Base-by-base conservation (phyloP, 2,888 invertebrate genomes). In the Pristionchus fissidentatus region DNA sequence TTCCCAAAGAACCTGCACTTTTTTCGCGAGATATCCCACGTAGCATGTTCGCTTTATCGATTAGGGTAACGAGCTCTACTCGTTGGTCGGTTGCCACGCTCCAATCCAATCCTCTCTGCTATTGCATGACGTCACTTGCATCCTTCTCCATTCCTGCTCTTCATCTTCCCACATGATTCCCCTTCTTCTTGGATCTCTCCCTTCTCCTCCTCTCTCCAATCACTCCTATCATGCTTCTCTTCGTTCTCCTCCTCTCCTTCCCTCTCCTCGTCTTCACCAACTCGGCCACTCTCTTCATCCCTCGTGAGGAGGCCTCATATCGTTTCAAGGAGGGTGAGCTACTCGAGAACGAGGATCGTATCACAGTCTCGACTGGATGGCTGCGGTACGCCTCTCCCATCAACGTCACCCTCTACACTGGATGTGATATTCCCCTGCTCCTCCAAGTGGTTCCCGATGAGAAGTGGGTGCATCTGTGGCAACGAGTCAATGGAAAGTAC, bases 381-480 rank as follows among this genome's bases (percentile, higher is more conserved):
- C 4, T 41, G 0, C 32, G 70, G 15, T 15, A 29, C 46, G 13
- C 10, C 4, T 10, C 22, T 26, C 26, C 41, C 29, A 46, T 73
- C 15, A 46, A 46, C 22, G 46, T 73, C 19, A 46, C 73, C 10
- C 29, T 73, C 26, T 73, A 73, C 38, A 3, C 0, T 3, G 73
- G 73, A 73, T 73, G 43, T 46, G 43, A 73, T 41, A 70, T 70
- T 70, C 70, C 70, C 38, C 70, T 70, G 1, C 41, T 35, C 22
- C 29, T 70, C 35, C 35, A 35, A 41, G 19, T 41, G 0, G 4
- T 70, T 15, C 70, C 70, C 38, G 3, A 10, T n/a, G n/a, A 3
- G 15, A 38, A 26, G n/a, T n/a, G n/a, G 38, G 38, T 70, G 32
- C 29, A 70, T 41, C 22, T 70, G 70, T 22, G 19, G 22, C 38